Percentiles rank a stretch among this genome's conserved stretches.
phyloP scores from a whole-genome alignment of 2,888 invertebrate genomes.

The Leucophora obtusa region DNA sequence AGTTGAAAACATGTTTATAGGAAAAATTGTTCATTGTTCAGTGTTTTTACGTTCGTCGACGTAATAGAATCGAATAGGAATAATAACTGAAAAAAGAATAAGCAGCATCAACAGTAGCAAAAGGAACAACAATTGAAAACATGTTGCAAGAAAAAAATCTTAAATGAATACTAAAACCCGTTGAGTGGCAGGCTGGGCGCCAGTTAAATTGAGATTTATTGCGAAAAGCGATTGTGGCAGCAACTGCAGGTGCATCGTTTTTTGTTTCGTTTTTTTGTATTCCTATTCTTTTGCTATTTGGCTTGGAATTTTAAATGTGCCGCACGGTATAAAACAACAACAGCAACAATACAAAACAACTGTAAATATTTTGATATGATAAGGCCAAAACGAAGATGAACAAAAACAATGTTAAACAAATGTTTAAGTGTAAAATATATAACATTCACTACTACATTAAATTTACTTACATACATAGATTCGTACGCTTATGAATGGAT shows the following conservation, averaged over 20 bases:
- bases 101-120: slow-evolving; percentile 11
- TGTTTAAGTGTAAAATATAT: slow-evolving; percentile 48
- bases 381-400: slow-evolving; percentile 51
- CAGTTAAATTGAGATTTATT: slow-evolving; percentile 78
- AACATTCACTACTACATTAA: slow-evolving; percentile 45
- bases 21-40: slow-evolving; percentile 51
- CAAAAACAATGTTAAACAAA: slow-evolving; percentile 57
- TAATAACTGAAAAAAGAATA: slow-evolving; percentile 37
- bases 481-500: not conserved
- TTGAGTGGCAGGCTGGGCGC: slow-evolving; percentile 73
- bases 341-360: slow-evolving; percentile 57
- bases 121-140: slow-evolving; percentile 31
- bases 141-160: slow-evolving; percentile 54
- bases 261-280: slow-evolving; percentile 1
- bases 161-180: slow-evolving; percentile 68
- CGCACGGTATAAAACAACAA: slow-evolving; percentile 56
- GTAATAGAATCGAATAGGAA: slow-evolving; percentile 40
- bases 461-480: not conserved
- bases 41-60: slow-evolving; percentile 5
- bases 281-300: slow-evolving; percentile 1
- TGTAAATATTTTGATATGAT: slow-evolving; percentile 58
- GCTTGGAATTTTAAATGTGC: slow-evolving; percentile 61
- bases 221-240: slow-evolving; percentile 68
- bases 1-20: slow-evolving; percentile 50
- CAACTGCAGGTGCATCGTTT: slow-evolving; percentile 67